Base-by-base conservation (phyloP, 2,797 vertebrate species). In the Enteromius trimaculatus region DNA sequence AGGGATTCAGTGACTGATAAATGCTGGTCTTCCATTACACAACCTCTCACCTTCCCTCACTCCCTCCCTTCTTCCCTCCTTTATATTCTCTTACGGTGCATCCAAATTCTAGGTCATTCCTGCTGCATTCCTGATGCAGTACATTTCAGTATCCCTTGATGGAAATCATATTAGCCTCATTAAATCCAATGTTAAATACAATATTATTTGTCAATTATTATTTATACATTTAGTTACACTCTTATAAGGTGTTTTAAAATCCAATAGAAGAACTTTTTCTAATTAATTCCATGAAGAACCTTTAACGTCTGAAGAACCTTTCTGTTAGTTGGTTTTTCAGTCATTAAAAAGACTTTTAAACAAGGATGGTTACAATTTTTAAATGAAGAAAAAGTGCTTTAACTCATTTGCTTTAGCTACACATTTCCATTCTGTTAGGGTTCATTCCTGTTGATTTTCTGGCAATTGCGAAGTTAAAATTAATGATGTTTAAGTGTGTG, bases 1-100 rank as follows among this genome's bases (percentile, higher is more conserved):
- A 86, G n/a, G 87, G 90, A 91, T 90, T 83, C 84, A 88, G 9
- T 88, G 88, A 85, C 89, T 92, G 92, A 93, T 93, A 91, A 92
- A 92, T 90, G 86, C 84, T 65, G 86, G 88, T 89, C 64, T 89
- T 93, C 92, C 89, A 90, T 92, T 92, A 90, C 84, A 85, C 84
- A 83, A 90, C 88, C 91, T 92, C 86, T 60, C 66, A 49, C 29
- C 37, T 29, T 58, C 53, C 39, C n/a, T 81, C 42, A 49, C 19
- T 6, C 14, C 31, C 42, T 31, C 1, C 42, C 62, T 44, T 51
- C 64, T 42, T n/a, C 26, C 47, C 58, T 44, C 51, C 21, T 14
- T 84, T 55, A 42, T 14, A 77, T 64, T 71, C 55, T 26, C 60
- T 53, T 68, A 64, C 47, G 68, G 3, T 60, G 47, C 8, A 47